Base-by-base conservation (phyloP, 2,888 invertebrate species). In the Gari tellinella region DNA sequence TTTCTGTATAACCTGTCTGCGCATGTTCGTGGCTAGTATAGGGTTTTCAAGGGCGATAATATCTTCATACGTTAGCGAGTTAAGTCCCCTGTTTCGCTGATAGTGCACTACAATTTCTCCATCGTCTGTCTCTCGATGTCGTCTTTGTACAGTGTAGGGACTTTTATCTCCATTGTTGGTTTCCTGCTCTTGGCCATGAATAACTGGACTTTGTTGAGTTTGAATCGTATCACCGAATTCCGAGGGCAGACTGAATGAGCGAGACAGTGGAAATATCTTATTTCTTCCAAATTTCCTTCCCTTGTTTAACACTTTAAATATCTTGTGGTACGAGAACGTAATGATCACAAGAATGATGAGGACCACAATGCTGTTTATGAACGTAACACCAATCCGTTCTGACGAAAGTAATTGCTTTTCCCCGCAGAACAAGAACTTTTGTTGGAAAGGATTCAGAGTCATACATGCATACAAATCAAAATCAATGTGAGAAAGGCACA, bases 41-140 rank as follows among this genome's bases (percentile, higher is more conserved):
- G 88, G 87, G 49, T 87, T 88, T 72, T 89, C 88, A 26, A 88
- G 58, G 3, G 88, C 85, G 48, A 87, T 77, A 1, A 86, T 78
- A 25, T 89, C 88, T 46, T 88, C 88, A 56, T 89, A 79, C 8
- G 83, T 73, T 2, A 86, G 53, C 12, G 82, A 69, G 38, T 66
- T 74, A 17, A 72, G 67, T 31, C 86, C 81, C 25, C 83, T 83
- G 37, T 72, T 67, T 66, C 83, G 86, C 52, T 87, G 86, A 67
- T 86, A 90, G 58, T 89, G 90, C 0, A 90, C 88, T 1, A 86
- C 76, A 38, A 84, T 72, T 48, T 82, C 81, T n/a, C 37, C 45
- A 8, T 64, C 69, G 14, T 37, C 56, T 19, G 26, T 58, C 8
- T 25, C 46, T n/a, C 25, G 52, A 31, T 38, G 56, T 26, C 73